Percentiles rank a stretch among this genome's conserved stretches.
Evolutionary conservation across 2,797 vertebrate genomes (phyloP).

Genomic region (Neosalanx taihuensis): DNA sequence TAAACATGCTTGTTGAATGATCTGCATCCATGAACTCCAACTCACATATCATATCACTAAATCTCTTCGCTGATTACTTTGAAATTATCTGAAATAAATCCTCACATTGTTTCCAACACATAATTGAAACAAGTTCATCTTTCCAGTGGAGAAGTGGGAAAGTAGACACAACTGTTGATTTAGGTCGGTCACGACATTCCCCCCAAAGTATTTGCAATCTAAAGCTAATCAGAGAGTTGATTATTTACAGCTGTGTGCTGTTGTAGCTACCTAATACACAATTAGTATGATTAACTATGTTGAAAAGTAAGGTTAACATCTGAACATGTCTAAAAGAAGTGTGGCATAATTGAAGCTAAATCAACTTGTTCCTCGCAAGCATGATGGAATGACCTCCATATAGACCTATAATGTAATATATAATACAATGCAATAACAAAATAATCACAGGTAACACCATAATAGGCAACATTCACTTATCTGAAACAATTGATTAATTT

Average conservation of each 20-base stretch:
- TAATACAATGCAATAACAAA: neutral
- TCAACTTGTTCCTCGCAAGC: neutral
- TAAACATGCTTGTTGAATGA: too few relatives aligned
- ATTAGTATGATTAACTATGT: slow-evolving; percentile 6
- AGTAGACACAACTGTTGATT: slow-evolving; percentile 23
- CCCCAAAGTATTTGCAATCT: neutral
- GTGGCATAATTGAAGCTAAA: neutral
- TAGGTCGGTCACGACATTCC: neutral
- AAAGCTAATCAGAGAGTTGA: slow-evolving; percentile 11
- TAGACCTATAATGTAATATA: neutral
- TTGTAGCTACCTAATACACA: neutral
- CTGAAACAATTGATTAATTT: neutral
- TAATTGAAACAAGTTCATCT: neutral
- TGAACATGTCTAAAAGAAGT: neutral
- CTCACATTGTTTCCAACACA: slow-evolving; percentile 16
- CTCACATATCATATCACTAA: too few relatives aligned
- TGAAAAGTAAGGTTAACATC: neutral
- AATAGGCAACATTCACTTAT: neutral
- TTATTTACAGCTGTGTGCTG: slow-evolving; percentile 6
- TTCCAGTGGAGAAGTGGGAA: neutral
- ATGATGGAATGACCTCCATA: slow-evolving; percentile 2
- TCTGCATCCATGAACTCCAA: too few relatives aligned
- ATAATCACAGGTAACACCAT: neutral
- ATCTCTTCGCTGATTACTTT: too few relatives aligned
- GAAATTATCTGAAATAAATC: slow-evolving; percentile 56